phyloP scores from a whole-genome alignment of 2,888 invertebrate genomes.

The Ashinkailepas kermadecensis region DNA sequence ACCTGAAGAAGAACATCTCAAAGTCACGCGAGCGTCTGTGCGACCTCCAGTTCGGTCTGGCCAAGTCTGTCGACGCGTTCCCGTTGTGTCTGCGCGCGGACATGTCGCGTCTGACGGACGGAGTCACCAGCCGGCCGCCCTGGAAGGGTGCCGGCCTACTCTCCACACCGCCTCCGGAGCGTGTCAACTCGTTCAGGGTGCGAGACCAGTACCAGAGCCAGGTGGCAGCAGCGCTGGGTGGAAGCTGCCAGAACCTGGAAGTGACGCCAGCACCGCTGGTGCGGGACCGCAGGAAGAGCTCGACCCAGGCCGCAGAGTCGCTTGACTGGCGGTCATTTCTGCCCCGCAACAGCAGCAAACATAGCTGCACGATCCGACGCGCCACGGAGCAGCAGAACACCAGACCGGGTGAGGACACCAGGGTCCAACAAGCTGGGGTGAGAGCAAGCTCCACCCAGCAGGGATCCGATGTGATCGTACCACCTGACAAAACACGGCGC shows the following conservation, averaged over 20 bases:
- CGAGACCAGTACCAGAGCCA: neutral
- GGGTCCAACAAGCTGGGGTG: neutral
- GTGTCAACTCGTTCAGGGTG: neutral
- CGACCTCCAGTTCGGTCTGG: conserved; percentile 34
- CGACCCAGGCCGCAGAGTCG: neutral
- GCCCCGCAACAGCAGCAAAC: neutral
- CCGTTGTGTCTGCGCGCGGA: neutral
- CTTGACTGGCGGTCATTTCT: neutral
- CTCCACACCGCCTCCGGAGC: neutral
- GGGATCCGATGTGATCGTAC: neutral
- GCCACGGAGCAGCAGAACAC: neutral
- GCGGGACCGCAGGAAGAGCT: neutral
- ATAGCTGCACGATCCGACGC: neutral
- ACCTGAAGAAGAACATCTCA: conserved; percentile 37
- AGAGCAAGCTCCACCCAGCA: neutral
- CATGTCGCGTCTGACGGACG: neutral
- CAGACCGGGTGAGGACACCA: neutral
- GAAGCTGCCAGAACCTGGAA: neutral
- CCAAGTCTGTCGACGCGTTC: conserved; percentile 39
- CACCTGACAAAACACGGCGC: neutral
- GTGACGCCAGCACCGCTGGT: neutral
- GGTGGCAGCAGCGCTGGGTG: neutral
- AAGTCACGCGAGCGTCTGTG: conserved; percentile 41
- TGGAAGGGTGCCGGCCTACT: neutral
- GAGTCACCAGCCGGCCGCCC: neutral